These are phyloP conservation scores for Alligator sinensis DNA, from an alignment of 2,113 vertebrate genomes.

Conservation along the genomic window DNA sequence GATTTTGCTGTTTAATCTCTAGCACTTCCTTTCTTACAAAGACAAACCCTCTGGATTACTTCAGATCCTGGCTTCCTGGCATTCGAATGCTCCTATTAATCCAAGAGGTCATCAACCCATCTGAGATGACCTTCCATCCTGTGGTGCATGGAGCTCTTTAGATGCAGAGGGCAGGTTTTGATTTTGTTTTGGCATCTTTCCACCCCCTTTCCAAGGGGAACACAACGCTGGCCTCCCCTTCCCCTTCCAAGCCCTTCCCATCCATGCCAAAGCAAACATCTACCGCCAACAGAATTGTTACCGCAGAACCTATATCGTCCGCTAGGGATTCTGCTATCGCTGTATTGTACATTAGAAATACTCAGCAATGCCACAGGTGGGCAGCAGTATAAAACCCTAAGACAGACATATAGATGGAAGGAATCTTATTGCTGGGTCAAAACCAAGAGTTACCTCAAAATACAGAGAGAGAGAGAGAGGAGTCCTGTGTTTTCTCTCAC, in stretches of 20 bases:
- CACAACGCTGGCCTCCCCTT: neutral
- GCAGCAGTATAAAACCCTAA: fast-evolving
- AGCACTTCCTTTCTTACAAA: neutral
- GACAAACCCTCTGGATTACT: neutral
- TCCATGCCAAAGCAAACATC: neutral
- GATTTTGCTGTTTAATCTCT: neutral
- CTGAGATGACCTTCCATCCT: neutral
- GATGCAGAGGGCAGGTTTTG: neutral
- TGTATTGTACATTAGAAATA: fast-evolving
- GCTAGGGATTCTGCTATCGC: fast-evolving
- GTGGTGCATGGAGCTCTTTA: fast-evolving
- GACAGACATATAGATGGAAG: neutral
- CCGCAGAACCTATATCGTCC: fast-evolving
- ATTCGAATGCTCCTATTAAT: neutral
- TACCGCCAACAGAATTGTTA: neutral
- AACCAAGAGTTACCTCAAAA: constrained; percentile 28
- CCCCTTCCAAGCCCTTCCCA: neutral
- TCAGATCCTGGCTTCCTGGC: neutral
- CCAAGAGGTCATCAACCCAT: neutral
- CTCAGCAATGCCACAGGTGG: neutral
- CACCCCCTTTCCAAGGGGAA: neutral
- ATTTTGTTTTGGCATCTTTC: neutral
- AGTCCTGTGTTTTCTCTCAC: constrained; percentile 36
- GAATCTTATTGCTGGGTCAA: neutral
- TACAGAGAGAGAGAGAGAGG: constrained; percentile 28